Conservation (phyloP, 1,140 invertebrate species). For the Atopsyche davidsoni region DNA sequence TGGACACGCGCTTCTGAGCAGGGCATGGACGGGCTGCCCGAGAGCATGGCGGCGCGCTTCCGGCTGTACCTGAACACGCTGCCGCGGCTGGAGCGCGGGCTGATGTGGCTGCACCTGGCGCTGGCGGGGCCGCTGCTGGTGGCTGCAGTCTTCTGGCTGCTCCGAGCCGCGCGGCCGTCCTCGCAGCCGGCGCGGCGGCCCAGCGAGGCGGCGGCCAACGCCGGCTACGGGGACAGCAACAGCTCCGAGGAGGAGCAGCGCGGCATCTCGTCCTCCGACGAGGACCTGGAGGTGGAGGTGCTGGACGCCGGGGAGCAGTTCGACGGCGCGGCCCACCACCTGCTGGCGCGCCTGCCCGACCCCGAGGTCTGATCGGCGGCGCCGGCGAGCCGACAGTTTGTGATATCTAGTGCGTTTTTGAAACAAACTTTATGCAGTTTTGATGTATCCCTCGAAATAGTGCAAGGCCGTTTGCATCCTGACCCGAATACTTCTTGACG, state of each 20-base stretch:
- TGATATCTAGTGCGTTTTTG: too few species aligned
- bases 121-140: slow-evolving; percentile 49
- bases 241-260: slow-evolving; percentile 39
- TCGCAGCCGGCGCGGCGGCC: too few species aligned
- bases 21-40: slow-evolving; percentile 63
- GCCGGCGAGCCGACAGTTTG: too few species aligned
- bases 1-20: slow-evolving; percentile 33
- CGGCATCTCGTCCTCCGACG: slow-evolving; percentile 36
- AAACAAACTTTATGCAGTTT: too few species aligned
- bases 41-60: slow-evolving; percentile 56
- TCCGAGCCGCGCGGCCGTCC: too few species aligned
- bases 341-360: too few species aligned
- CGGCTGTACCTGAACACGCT: slow-evolving; percentile 64
- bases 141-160: slow-evolving; percentile 32
- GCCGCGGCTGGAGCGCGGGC: slow-evolving; percentile 52
- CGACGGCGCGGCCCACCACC: slow-evolving; percentile 41
- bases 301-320: slow-evolving; percentile 40
- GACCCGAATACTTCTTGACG: too few species aligned
- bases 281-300: slow-evolving; percentile 40
- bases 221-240: slow-evolving; percentile 41
- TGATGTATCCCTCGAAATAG: too few species aligned
- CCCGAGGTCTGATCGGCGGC: too few species aligned
- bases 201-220: slow-evolving; percentile 31
- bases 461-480: too few species aligned
- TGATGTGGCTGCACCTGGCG: slow-evolving; percentile 55